These are phyloP conservation scores for Peromyscus polionotus DNA, from an alignment of 2,113 vertebrate species.

Conservation along the genomic window DNA sequence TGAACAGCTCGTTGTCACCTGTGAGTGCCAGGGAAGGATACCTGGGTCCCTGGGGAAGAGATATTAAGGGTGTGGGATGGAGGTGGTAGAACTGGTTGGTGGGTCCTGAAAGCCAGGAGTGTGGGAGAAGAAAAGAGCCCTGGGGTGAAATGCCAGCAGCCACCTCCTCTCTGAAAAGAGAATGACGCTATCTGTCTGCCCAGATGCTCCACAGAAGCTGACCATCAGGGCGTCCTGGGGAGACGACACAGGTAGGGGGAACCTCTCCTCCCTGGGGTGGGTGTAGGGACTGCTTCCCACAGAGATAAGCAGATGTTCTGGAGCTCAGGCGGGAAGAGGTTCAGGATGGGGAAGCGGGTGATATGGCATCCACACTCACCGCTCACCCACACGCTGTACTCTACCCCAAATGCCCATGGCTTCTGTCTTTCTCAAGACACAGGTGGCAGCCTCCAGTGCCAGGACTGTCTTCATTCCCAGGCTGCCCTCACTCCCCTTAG, in stretches of 20 bases:
- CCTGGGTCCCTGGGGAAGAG: background rate
- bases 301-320: background rate
- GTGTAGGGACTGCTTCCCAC: background rate
- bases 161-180: background rate
- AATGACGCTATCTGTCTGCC: background rate
- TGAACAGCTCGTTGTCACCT: background rate
- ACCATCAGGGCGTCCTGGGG: background rate
- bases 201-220: constrained; percentile 27
- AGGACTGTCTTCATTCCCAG: background rate
- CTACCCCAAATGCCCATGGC: background rate
- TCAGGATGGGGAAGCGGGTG: background rate
- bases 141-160: background rate
- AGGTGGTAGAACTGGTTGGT: background rate
- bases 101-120: background rate
- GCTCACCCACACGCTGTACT: background rate
- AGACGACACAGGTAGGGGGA: background rate
- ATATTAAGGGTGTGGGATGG: background rate
- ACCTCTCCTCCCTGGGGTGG: background rate
- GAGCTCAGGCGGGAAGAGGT: background rate
- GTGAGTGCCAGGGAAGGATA: background rate
- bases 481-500: background rate
- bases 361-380: fast-evolving
- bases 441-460: background rate
- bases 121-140: background rate
- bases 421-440: background rate